Percentiles rank a stretch among this genome's conserved stretches.
phyloP scores from a whole-genome alignment of 1,140 invertebrate genomes.

The Formica selysi region DNA sequence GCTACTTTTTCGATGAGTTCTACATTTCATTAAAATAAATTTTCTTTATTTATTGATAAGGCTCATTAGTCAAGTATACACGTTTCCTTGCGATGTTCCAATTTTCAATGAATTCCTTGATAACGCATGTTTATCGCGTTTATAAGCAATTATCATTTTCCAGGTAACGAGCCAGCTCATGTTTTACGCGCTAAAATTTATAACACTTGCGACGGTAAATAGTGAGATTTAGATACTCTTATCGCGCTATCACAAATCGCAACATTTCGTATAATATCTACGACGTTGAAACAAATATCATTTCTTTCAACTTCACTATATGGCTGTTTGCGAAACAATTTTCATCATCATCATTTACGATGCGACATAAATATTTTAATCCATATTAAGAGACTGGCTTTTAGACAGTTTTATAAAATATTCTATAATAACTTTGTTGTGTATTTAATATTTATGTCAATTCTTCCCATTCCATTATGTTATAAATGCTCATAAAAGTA shows the following conservation, averaged over 20 bases:
- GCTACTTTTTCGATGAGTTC: neutral
- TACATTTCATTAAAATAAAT: neutral
- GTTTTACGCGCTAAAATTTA: conserved; percentile 46
- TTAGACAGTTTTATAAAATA: neutral
- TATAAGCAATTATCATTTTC: neutral
- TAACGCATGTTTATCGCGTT: neutral
- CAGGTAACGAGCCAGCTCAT: neutral
- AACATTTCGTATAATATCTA: neutral
- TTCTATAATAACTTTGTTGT: neutral
- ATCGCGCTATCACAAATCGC: conserved; percentile 37
- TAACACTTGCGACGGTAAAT: conserved; percentile 32
- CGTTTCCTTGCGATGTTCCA: conserved; percentile 20
- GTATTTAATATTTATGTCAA: neutral
- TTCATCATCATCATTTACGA: neutral
- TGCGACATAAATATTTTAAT: neutral
- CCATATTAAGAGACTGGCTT: neutral
- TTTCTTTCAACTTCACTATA: neutral
- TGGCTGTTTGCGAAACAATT: neutral
- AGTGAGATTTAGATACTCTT: conserved; percentile 58
- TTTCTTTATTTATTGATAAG: neutral
- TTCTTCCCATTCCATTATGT: neutral
- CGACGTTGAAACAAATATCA: neutral
- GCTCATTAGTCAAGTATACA: neutral
- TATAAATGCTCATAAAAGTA: neutral
- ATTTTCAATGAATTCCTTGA: conserved; percentile 25